Base-by-base conservation (phyloP, 2,113 vertebrate species). In the Pseudopipra pipra region DNA sequence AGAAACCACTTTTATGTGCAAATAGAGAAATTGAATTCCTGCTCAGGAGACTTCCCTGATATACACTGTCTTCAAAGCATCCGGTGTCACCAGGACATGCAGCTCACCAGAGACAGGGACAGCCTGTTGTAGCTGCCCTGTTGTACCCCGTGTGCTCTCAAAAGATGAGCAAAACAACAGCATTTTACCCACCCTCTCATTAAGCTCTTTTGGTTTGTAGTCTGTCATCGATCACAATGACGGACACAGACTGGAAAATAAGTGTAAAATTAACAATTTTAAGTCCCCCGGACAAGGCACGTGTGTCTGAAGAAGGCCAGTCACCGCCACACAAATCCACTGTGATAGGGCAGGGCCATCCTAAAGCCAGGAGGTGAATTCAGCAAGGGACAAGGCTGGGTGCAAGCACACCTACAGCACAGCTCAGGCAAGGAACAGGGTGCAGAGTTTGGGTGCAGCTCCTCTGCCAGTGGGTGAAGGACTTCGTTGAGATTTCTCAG, bases 111-210 rank as follows among this genome's bases (percentile, higher is more conserved):
- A 11, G 10, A 1, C 1, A 24, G 44, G 4, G 2, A 11, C 43
- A 35, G 65, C 77, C 28, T 41, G 39, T 41, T 41, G 39, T 41
- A 41, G 39, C 25, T 63, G 41, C 41, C 73, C 44, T 62, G 35
- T 3, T 33, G 3, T 2, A 5, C 5, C 16, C 35, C 7, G 0
- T 1, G 21, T 47, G n/a, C 73, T 54, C 37, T 33, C 27, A 3
- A 12, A 70, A 20, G 35, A 20, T 30, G 56, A 39, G 71, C n/a
- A 43, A 22, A 63, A 43, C 52, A 43, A 0, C 17, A 71, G 70
- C 47, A 33, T 30, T 85, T 14, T 9, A 30, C 23, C 23, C 82
- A 62, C 19, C 21, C 11, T 20, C 22, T 71, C 12, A 0, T 3
- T 14, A 31, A 44, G 13, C 23, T 16, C 59, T 47, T 78, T n/a